These are phyloP conservation scores for Micromesistius poutassou DNA, from an alignment of 2,797 vertebrate genomes.

Conservation along the genomic window DNA sequence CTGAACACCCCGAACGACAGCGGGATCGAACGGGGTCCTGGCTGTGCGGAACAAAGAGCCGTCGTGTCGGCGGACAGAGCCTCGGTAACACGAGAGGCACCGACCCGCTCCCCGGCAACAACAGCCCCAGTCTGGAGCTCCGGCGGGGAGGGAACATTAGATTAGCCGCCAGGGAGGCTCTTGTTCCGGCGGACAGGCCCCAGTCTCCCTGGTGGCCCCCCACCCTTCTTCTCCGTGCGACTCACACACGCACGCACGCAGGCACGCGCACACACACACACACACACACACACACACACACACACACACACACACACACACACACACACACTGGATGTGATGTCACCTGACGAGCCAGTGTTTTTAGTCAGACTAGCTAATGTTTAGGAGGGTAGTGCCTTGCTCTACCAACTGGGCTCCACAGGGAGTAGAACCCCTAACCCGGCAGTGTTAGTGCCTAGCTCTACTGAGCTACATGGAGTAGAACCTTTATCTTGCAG, in stretches of 20 bases:
- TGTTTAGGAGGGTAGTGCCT: constrained; percentile 1
- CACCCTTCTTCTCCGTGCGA: not conserved
- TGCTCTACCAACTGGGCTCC: not conserved
- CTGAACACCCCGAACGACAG: not conserved
- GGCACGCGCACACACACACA: not conserved
- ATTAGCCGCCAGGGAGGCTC: not conserved
- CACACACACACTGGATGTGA: not conserved
- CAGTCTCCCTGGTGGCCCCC: not conserved
- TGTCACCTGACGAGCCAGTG: not conserved
- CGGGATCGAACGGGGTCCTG: not conserved
- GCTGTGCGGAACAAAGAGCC: constrained; percentile 2
- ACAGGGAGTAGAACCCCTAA: no score
- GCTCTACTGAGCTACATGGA: no score
- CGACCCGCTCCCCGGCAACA: not conserved
- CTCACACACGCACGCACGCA: not conserved
- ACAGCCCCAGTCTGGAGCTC: not conserved
- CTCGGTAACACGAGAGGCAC: not conserved
- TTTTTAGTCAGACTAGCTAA: not conserved
- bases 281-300: no score
- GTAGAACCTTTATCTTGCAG: not conserved
- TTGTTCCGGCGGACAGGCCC: constrained; percentile 3
- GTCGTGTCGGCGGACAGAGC: not conserved
- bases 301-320: not conserved
- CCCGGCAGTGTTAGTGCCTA: no score
- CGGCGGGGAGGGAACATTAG: not conserved